Conservation (phyloP, 2,797 vertebrate species). For the Lates japonicus region DNA sequence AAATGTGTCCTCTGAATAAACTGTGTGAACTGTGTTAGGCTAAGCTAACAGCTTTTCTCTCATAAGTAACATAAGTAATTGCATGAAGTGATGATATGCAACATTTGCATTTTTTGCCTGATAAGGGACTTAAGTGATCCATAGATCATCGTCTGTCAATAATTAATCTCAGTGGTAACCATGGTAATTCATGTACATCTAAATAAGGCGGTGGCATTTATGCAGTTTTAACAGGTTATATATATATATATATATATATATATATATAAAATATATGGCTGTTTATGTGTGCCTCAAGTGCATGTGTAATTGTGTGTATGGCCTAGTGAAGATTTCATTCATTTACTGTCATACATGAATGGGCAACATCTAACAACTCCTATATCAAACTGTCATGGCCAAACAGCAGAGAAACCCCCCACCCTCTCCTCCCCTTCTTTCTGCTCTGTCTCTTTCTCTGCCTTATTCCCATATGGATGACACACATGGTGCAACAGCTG, state of each 20-base stretch:
- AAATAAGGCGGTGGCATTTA: background rate
- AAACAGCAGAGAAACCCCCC: conserved; percentile 24
- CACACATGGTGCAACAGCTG: conserved; percentile 54
- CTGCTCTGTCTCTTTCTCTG: conserved; percentile 2
- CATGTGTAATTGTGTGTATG: conserved; percentile 22
- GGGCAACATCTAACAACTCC: conserved; percentile 32
- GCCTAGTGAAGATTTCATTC: conserved; percentile 31
- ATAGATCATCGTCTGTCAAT: background rate
- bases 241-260: too few relatives aligned
- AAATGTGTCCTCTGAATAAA: background rate
- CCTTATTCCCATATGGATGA: conserved; percentile 44
- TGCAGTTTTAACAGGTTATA: background rate
- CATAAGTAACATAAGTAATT: background rate
- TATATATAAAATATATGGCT: background rate
- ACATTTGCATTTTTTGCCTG: too few relatives aligned
- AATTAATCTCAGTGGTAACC: background rate
- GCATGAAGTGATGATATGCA: background rate
- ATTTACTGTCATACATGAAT: conserved; percentile 38
- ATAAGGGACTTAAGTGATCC: background rate
- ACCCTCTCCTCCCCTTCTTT: background rate
- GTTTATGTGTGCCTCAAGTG: conserved; percentile 2
- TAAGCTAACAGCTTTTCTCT: background rate
- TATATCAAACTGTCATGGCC: conserved; percentile 31
- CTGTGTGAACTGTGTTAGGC: background rate
- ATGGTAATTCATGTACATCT: background rate